A percentile compares a stretch with the other conserved stretches of the same genome.
Conservation (phyloP, 2,888 invertebrate genomes). For the Dicranocentrus wangi region DNA sequence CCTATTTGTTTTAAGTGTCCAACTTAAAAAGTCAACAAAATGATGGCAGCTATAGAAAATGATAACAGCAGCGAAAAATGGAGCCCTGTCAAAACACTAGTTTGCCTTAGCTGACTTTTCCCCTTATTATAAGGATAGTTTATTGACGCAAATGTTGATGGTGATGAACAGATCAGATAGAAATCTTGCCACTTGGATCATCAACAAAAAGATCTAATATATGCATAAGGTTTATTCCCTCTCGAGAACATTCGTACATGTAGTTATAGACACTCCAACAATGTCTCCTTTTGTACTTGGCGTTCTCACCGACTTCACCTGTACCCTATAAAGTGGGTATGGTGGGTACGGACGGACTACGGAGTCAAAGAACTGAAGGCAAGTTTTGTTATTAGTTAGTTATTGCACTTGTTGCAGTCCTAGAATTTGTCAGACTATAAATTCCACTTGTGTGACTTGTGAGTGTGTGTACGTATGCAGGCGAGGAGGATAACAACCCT, state of each 20-base stretch:
- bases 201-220: constrained; percentile 30
- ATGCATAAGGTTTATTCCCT: constrained; percentile 14
- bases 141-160: constrained; percentile 53
- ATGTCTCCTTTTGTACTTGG: constrained; percentile 34
- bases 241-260: neutral
- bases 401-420: constrained; percentile 36
- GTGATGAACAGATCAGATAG: constrained; percentile 23
- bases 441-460: constrained; percentile 35
- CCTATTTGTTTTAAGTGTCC: constrained; percentile 22
- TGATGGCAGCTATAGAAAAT: neutral
- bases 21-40: constrained; percentile 14
- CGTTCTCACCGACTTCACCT: constrained; percentile 46
- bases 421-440: constrained; percentile 51
- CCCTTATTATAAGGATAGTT: constrained; percentile 33
- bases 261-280: constrained; percentile 10
- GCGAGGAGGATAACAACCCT: constrained; percentile 53
- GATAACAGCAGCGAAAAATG: neutral
- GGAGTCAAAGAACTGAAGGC: constrained; percentile 51
- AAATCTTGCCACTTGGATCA: constrained; percentile 37
- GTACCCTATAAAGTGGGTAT: constrained; percentile 11
- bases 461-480: constrained; percentile 26
- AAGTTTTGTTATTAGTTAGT: constrained; percentile 12
- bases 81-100: constrained; percentile 54
- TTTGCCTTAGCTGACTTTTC: constrained; percentile 29
- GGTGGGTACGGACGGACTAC: no score